These are phyloP conservation scores for Tonatia bakeri DNA, from an alignment of 2,113 vertebrate species.

Conservation along the genomic window DNA sequence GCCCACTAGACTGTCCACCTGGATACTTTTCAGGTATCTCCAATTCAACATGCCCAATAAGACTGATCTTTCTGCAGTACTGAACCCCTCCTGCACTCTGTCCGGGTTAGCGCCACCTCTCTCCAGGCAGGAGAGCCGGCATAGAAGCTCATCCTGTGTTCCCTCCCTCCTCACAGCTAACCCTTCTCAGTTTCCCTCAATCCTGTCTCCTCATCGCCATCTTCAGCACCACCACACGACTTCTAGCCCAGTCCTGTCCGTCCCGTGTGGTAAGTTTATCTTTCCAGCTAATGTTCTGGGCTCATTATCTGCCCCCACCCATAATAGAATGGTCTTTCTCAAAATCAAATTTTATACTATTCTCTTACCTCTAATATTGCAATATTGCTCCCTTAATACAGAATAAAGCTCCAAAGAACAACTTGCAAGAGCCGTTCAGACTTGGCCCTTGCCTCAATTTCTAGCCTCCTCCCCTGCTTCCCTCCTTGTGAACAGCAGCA, in stretches of 20 bases:
- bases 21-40: neutral
- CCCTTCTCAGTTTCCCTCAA: neutral
- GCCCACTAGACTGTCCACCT: neutral
- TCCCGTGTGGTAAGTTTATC: neutral
- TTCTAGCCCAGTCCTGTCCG: neutral
- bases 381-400: neutral
- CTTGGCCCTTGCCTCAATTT: neutral
- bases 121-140: neutral
- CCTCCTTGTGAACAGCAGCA: neutral
- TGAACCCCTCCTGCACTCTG: accelerated
- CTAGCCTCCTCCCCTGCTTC: neutral
- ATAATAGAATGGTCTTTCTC: neutral
- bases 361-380: neutral
- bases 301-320: neutral
- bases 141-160: accelerated
- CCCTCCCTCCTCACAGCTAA: too few relatives aligned
- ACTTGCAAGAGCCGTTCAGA: neutral
- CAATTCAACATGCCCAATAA: neutral
- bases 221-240: neutral
- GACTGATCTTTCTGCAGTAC: neutral
- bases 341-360: neutral
- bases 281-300: neutral
- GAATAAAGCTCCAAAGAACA: neutral
- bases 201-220: neutral
- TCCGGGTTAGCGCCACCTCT: neutral